Evolutionary conservation across 2,888 invertebrate species (phyloP), one percentile per base, ranked within the genome.

Genomic region (Thera britannica): DNA sequence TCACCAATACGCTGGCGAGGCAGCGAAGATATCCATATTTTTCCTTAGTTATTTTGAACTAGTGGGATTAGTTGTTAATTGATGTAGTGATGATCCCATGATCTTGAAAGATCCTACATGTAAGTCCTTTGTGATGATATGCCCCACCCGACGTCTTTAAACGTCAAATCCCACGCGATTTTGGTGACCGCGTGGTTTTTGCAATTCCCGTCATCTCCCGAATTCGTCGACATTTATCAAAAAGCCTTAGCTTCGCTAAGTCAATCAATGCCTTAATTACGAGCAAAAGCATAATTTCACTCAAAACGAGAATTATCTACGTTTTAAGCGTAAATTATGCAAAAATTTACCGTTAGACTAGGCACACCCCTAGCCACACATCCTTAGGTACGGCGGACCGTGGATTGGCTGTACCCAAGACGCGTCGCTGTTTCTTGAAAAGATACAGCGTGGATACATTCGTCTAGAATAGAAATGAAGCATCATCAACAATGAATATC

Each of bases 331-430:
- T 2, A 46, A 9, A 46, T 46, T 46, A 2, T 46, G 44, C 44
- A 9, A 9, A 9, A 46, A 9, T 7, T 38, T 2, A 46, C 49
- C 49, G 49, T 49, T 49, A 5, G 23, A 59, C 59, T 59, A 60
- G 60, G 51, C 60, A 51, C 51, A 38, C 64, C 52, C 44, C 59
- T 59, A 65, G 46, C 9, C 52, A 60, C 35, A 60, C 60, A 60
- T 60, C 65, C 49, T n/a, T 56, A 38, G 60, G 56, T 48, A 44
- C 60, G 65, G 41, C n/a, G 34, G 9, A 12, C 60, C 60, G 8
- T 49, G 44, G 60, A 65, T 61, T 60, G 56, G 65, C 23, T 41
- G 57, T 57, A 57, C 7, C 44, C n/a, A 5, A 12, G 38, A 38
- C 38, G 36, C 2, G n/a, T 12, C 12, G 6, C 56, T 56, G 52